Percentiles rank a stretch among this genome's conserved stretches.
phyloP scores from a whole-genome alignment of 2,797 vertebrate species.

The Lagorchestes hirsutus region DNA sequence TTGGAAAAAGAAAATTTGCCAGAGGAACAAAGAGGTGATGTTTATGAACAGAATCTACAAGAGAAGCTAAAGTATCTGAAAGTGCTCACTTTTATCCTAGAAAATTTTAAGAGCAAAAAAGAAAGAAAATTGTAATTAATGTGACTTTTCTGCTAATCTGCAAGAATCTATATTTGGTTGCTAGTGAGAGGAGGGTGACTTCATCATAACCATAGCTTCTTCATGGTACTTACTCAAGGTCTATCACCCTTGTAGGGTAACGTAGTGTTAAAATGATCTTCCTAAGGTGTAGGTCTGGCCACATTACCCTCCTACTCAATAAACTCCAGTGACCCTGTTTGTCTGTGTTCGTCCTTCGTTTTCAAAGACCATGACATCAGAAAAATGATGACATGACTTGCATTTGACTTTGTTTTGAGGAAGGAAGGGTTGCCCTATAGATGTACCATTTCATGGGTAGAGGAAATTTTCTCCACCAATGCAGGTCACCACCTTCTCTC shows the following conservation, averaged over 20 bases:
- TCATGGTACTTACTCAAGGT: constrained; percentile 12
- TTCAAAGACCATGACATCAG: too few relatives aligned
- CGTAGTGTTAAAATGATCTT: too few relatives aligned
- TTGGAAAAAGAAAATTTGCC: constrained; percentile 48
- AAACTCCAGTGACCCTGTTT: too few relatives aligned
- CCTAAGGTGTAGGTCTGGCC: too few relatives aligned
- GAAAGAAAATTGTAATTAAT: not conserved
- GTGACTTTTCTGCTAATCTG: not conserved
- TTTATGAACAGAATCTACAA: constrained; percentile 4
- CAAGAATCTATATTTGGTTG: not conserved
- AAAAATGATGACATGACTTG: too few relatives aligned
- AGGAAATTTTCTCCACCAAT: constrained; percentile 1
- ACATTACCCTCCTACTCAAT: too few relatives aligned
- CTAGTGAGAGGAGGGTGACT: not conserved
- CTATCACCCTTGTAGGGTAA: not conserved
- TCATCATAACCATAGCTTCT: not conserved
- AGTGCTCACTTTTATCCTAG: constrained; percentile 18
- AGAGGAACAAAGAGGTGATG: constrained; percentile 28
- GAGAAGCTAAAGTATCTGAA: not conserved
- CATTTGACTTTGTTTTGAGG: too few relatives aligned
- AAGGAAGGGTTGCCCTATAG: not conserved
- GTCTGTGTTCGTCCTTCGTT: too few relatives aligned
- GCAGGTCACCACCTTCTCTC: not conserved
- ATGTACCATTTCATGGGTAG: not conserved
- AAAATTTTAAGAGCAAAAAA: not conserved